phyloP scores from a whole-genome alignment of 2,888 invertebrate genomes.

The Anodontia alba region DNA sequence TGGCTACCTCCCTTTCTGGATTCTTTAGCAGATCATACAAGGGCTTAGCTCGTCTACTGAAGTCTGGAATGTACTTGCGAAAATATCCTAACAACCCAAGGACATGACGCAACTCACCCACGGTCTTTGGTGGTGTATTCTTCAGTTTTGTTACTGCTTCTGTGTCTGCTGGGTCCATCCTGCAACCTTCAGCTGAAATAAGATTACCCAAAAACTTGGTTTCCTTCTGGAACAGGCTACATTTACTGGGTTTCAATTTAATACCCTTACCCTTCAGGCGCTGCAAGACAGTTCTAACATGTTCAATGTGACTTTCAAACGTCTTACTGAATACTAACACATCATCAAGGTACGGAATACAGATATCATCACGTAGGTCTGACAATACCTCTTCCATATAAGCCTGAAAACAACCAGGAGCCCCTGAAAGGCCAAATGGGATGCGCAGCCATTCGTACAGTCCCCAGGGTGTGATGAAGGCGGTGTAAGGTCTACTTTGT shows the following conservation, averaged over 20 bases:
- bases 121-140: constrained; percentile 25
- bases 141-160: constrained; percentile 26
- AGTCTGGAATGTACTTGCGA: constrained; percentile 32
- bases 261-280: constrained; percentile 27
- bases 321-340: constrained; percentile 24
- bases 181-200: constrained; percentile 35
- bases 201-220: constrained; percentile 42
- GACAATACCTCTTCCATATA: constrained; percentile 35
- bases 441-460: constrained; percentile 44
- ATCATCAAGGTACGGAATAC: constrained; percentile 47
- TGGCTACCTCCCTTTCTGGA: background rate
- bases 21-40: constrained; percentile 32
- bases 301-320: constrained; percentile 30
- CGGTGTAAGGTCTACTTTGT: constrained; percentile 15
- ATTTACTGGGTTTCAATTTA: constrained; percentile 50
- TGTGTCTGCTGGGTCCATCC: constrained; percentile 30
- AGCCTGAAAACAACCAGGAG: constrained; percentile 24
- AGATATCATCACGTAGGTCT: constrained; percentile 32
- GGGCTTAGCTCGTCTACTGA: constrained; percentile 24
- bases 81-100: constrained; percentile 34
- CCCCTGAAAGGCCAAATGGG: too few species aligned
- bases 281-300: constrained; percentile 30
- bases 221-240: constrained; percentile 26
- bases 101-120: constrained; percentile 32
- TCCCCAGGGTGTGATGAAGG: constrained; percentile 50